Evolutionary conservation across 2,797 vertebrate genomes (phyloP).

Genomic region (Rhodeus uyekii): DNA sequence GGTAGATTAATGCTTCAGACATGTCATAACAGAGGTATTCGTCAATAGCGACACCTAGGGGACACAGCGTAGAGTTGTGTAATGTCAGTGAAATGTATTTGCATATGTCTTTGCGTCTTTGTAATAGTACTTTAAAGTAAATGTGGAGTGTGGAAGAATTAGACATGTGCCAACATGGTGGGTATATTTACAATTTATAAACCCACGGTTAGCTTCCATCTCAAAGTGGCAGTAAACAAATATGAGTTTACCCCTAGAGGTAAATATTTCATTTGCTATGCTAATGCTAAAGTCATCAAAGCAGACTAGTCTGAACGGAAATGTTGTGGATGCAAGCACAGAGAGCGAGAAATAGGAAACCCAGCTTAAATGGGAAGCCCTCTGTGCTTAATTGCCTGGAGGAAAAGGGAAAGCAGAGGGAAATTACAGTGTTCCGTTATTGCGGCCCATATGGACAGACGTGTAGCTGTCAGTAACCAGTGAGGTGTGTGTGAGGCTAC

Average conservation of each 20-base stretch:
- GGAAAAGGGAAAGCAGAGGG: slow-evolving; percentile 40
- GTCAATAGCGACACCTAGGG: no score
- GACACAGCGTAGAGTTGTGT: no score
- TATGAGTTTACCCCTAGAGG: slow-evolving; percentile 24
- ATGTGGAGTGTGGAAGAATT: no score
- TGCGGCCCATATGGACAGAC: slow-evolving; percentile 35
- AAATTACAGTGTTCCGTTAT: slow-evolving; percentile 54
- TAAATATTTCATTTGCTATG: slow-evolving; percentile 1
- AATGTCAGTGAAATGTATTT: no score
- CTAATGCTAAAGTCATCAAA: slow-evolving; percentile 26
- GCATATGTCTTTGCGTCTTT: no score
- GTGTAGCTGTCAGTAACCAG: slow-evolving; percentile 60
- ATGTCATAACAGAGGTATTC: no score
- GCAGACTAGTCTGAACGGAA: neutral
- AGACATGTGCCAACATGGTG: neutral
- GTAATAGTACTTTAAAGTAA: no score
- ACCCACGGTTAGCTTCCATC: neutral
- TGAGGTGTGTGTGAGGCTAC: slow-evolving; percentile 57
- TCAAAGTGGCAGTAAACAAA: neutral
- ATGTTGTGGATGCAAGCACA: slow-evolving; percentile 3
- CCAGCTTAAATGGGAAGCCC: slow-evolving; percentile 32
- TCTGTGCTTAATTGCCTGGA: slow-evolving; percentile 52
- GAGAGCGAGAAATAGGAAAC: slow-evolving; percentile 28
- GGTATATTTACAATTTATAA: neutral
- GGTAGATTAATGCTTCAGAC: no score